Base-by-base conservation (phyloP, 64 coral and sea anemone species). In the Pachyseris speciosa region DNA sequence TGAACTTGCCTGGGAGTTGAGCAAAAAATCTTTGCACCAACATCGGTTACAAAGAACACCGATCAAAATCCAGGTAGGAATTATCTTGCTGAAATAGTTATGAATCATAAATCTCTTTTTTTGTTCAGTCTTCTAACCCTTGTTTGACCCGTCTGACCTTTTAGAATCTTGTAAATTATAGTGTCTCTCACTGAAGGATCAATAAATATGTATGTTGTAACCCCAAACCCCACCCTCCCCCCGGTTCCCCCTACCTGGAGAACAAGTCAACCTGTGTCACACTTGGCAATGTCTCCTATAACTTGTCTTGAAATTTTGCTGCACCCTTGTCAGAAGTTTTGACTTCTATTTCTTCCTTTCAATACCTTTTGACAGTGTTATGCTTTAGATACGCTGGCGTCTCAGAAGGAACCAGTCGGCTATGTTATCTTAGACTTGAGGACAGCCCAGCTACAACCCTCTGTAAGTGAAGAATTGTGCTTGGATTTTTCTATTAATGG, bases 1-100 rank as follows among this genome's bases (percentile, higher is more conserved):
- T 37, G 96, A 98, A 51, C 88, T 98, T 72, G 96, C 96, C 41
- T 98, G 96, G 96, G 96, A 98, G 59, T 86, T 98, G 1, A 92
- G 89, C 58, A 98, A 93, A 57, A 98, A 95, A 67, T 73, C 90
- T 39, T 74, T 98, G 24, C 96, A 98, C 65, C 93, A 95, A 74
- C 93, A 98, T 66, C 94, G 93, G 8, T 78, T 98, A 49, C 96
- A 98, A 37, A 83, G 96, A 64, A 95, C 96, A 26, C 96, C 96
- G 57, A 92, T 98, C 29, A 98, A 98, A 98, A 86, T 98, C 13
- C 96, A 98, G 96, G 96, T 98, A 74, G 45, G 12, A 48, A 27
- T 13, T 19, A 40, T 7, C 5, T 37, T 58, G 34, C 20, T 58
- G 52, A 58, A 58, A n/a, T n/a, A n/a, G n/a, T n/a, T n/a, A n/a